Evolutionary conservation across 2,113 vertebrate genomes (phyloP).

Genomic region (Hypomesus transpacificus): DNA sequence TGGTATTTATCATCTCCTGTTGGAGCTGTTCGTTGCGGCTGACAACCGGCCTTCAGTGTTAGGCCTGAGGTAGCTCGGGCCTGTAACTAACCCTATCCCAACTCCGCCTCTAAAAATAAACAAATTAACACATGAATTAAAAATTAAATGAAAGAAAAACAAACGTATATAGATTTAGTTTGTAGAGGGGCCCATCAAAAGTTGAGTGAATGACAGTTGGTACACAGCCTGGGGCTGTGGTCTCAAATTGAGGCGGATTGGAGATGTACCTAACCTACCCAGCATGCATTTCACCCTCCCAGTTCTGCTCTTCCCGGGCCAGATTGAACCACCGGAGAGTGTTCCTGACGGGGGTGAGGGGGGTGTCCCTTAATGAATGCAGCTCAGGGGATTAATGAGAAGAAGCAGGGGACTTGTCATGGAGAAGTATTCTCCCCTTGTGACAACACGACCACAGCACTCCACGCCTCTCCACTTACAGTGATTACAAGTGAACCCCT

Average conservation of each 20-base stretch:
- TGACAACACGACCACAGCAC: slow-evolving; percentile 37
- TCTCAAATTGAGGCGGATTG: not conserved
- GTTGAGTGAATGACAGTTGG: no score
- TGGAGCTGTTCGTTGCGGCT: slow-evolving; percentile 42
- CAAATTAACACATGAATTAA: not conserved
- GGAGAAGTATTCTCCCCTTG: slow-evolving; percentile 62
- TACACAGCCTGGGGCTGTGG: no score
- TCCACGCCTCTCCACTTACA: slow-evolving; percentile 62
- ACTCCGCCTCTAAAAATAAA: no score
- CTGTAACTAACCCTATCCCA: no score
- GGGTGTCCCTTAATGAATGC: slow-evolving; percentile 68
- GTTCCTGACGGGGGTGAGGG: slow-evolving; percentile 44
- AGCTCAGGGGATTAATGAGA: slow-evolving; percentile 71
- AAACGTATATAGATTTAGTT: no score
- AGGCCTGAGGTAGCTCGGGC: slow-evolving; percentile 35
- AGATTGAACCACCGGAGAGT: slow-evolving; percentile 36
- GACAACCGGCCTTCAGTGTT: slow-evolving; percentile 63
- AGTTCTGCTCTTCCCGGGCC: slow-evolving; percentile 55
- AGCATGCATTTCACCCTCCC: slow-evolving; percentile 43
- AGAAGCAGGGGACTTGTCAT: slow-evolving; percentile 66
- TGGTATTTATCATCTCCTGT: slow-evolving; percentile 66
- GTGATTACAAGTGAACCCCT: slow-evolving; percentile 75
- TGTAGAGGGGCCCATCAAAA: no score
- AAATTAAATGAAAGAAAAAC: not conserved
- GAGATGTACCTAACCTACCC: slow-evolving; percentile 34